A percentile compares a stretch with the other conserved stretches of the same genome.
Conservation (phyloP, 2,888 invertebrate species). For the Serrognathus titanus region DNA sequence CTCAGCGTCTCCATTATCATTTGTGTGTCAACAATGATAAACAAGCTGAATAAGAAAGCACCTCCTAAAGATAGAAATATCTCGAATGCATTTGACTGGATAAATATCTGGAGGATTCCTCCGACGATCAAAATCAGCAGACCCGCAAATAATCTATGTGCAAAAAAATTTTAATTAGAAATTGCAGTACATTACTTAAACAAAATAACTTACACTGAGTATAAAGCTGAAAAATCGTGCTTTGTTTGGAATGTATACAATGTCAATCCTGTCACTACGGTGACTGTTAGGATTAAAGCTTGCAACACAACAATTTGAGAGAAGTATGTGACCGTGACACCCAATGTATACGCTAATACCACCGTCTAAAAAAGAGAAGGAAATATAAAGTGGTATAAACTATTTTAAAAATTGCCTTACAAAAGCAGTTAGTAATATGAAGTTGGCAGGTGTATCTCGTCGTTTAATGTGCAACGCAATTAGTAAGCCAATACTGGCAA, state of each 20-base stretch:
- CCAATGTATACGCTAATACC: constrained; percentile 74
- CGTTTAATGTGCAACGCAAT: constrained; percentile 71
- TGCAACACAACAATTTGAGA: constrained; percentile 72
- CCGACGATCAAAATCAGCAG: constrained; percentile 67
- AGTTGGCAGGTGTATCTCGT: constrained; percentile 73
- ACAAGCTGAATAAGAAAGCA: constrained; percentile 72
- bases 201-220: constrained; percentile 62
- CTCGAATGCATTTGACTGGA: constrained; percentile 70
- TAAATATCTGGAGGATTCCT: constrained; percentile 70
- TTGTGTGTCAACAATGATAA: constrained; percentile 82
- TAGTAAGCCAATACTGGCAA: constrained; percentile 63
- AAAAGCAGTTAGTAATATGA: constrained; percentile 73
- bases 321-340: constrained; percentile 75
- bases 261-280: constrained; percentile 71
- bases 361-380: constrained; percentile 60
- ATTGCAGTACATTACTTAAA: not conserved
- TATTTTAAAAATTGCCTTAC: constrained; percentile 53
- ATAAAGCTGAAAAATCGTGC: constrained; percentile 75
- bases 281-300: constrained; percentile 72
- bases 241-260: constrained; percentile 84
- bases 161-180: constrained; percentile 12
- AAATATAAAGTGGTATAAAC: constrained; percentile 2
- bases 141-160: constrained; percentile 62
- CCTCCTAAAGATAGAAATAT: constrained; percentile 69
- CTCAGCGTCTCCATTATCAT: constrained; percentile 76